Conservation (phyloP, 2,797 vertebrate species). For the Notolabrus celidotus region DNA sequence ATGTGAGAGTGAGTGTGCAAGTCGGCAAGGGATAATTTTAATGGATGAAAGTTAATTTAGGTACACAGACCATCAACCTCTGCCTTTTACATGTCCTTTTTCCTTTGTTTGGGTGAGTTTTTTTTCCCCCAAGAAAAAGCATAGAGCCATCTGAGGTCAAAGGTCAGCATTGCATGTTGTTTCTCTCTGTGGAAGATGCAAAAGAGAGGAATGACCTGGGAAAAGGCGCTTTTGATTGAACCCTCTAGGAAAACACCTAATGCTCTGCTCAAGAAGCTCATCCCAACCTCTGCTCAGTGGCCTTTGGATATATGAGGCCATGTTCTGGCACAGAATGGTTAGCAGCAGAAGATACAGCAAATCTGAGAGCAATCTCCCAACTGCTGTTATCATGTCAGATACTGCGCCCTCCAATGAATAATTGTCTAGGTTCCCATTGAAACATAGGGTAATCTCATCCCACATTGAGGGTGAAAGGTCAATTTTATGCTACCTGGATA, state of each 20-base stretch:
- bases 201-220: constrained; percentile 13
- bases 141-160: constrained; percentile 55
- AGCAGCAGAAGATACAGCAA: constrained; percentile 36
- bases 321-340: constrained; percentile 29
- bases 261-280: constrained; percentile 62
- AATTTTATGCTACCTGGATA: constrained; percentile 48
- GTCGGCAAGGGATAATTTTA: too few relatives aligned
- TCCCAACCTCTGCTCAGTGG: constrained; percentile 54
- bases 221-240: constrained; percentile 67
- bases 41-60: constrained; percentile 5
- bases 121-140: constrained; percentile 39
- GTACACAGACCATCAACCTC: constrained; percentile 38
- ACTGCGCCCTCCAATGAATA: constrained; percentile 52
- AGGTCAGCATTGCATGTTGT: constrained; percentile 62
- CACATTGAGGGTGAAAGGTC: constrained; percentile 66
- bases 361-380: constrained; percentile 42
- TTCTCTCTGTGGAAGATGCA: constrained; percentile 26
- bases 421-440: constrained; percentile 39
- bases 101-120: constrained; percentile 36
- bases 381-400: constrained; percentile 51
- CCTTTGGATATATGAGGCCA: constrained; percentile 31
- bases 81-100: constrained; percentile 35
- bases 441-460: constrained; percentile 62
- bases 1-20: too few relatives aligned
- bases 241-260: constrained; percentile 58